Conservation (phyloP, 2,113 vertebrate species). For the Apteryx owenii region DNA sequence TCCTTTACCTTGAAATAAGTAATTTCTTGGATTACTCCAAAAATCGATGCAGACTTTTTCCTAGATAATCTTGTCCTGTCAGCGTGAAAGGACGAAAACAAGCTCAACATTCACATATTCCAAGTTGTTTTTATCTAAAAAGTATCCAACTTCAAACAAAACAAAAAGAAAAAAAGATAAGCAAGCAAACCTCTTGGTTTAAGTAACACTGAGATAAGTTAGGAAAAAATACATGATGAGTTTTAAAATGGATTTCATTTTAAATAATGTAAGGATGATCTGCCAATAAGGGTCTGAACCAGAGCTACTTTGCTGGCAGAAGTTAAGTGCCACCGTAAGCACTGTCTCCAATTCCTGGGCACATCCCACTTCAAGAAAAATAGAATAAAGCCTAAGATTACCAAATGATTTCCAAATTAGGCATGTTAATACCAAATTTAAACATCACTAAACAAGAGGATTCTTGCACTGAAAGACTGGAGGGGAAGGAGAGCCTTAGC, state of each 20-base stretch:
- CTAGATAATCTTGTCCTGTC: not conserved
- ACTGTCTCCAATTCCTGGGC: not conserved
- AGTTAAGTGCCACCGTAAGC: not conserved
- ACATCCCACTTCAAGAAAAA: not conserved
- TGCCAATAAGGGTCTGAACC: not conserved
- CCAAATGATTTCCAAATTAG: not conserved
- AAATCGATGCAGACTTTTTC: slow-evolving; percentile 9
- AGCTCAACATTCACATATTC: not conserved
- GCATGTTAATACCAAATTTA: not conserved
- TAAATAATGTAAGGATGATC: not conserved
- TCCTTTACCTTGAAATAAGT: not conserved
- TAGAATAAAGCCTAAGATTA: not conserved
- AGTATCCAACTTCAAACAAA: not conserved
- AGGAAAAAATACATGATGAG: not conserved
- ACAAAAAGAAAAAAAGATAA: not conserved
- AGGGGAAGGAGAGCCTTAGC: not conserved
- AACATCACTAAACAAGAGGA: not conserved
- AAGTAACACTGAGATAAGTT: not conserved
- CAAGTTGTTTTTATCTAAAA: not conserved
- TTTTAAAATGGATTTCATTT: not conserved
- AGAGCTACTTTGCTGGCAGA: not conserved
- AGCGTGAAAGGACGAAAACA: not conserved
- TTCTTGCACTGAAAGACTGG: not conserved
- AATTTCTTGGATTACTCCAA: slow-evolving; percentile 19
- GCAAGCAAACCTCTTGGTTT: not conserved